phyloP scores from a whole-genome alignment of 2,113 vertebrate species.

The Furnarius figulus region DNA sequence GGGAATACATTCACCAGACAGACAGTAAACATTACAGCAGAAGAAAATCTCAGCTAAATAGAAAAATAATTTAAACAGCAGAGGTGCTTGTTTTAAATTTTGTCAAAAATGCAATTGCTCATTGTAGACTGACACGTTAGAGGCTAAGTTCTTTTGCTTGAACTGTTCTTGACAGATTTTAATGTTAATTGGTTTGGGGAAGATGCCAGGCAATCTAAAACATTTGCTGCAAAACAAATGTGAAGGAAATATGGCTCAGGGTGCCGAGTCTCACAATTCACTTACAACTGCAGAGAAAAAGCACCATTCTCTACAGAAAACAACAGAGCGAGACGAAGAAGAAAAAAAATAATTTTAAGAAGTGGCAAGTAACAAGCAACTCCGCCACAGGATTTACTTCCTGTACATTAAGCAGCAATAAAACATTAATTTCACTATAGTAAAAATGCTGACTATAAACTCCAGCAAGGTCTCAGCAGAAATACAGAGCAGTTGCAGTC shows the following conservation, averaged over 20 bases:
- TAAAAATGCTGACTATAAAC: conserved; percentile 42
- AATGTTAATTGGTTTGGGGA: conserved; percentile 64
- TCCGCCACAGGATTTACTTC: conserved; percentile 3
- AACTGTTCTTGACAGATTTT: conserved; percentile 57
- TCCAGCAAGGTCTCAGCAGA: conserved; percentile 10
- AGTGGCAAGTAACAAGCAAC: not conserved
- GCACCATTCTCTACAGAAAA: not conserved
- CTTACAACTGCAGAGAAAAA: conserved; percentile 7
- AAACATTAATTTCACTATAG: conserved; percentile 32
- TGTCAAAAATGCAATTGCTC: conserved; percentile 36
- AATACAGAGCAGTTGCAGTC: conserved; percentile 1
- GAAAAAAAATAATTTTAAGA: not conserved
- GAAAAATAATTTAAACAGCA: conserved; percentile 46
- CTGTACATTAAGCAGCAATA: conserved; percentile 33
- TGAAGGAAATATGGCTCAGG: conserved; percentile 39
- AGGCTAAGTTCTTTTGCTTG: conserved; percentile 14
- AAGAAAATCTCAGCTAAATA: conserved; percentile 29
- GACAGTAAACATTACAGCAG: not conserved
- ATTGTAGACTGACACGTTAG: conserved; percentile 39
- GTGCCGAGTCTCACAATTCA: not conserved
- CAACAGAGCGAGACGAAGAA: not conserved
- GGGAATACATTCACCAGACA: conserved; percentile 5
- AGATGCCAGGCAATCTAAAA: conserved; percentile 59
- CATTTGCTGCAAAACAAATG: conserved; percentile 34
- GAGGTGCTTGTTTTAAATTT: conserved; percentile 17